A percentile compares a stretch with the other conserved stretches of the same genome.
These are phyloP conservation scores for Hirtodrosophila trivittata DNA, from an alignment of 2,888 invertebrate genomes.

Conservation along the genomic window DNA sequence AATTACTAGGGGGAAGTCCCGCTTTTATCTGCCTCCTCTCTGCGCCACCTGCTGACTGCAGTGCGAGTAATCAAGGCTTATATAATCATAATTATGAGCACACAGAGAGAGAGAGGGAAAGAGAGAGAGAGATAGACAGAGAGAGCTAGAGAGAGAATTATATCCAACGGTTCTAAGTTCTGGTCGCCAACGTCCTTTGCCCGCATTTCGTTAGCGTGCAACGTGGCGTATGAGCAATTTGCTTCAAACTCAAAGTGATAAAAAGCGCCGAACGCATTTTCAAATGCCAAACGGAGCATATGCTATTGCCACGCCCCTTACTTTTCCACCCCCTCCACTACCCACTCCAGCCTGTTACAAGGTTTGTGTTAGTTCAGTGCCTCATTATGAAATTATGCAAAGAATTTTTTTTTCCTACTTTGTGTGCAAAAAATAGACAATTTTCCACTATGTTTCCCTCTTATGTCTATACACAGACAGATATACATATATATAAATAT, in stretches of 20 bases:
- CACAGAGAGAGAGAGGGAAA: too few relatives aligned
- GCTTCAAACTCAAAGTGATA: slow-evolving; percentile 63
- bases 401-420: slow-evolving; percentile 19
- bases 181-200: slow-evolving; percentile 14
- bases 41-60: too few relatives aligned
- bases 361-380: slow-evolving; percentile 61
- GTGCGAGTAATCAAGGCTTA: too few relatives aligned
- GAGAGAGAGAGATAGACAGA: neutral
- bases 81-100: too few relatives aligned
- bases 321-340: neutral
- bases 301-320: slow-evolving; percentile 28
- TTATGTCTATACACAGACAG: too few relatives aligned
- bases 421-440: slow-evolving; percentile 36
- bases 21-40: too few relatives aligned
- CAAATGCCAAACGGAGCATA: slow-evolving; percentile 60
- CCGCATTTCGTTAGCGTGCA: slow-evolving; percentile 44
- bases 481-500: too few relatives aligned
- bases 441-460: slow-evolving; percentile 2
- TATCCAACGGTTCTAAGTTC: neutral
- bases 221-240: slow-evolving; percentile 71
- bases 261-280: slow-evolving; percentile 59
- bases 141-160: neutral
- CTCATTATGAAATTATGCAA: slow-evolving; percentile 71
- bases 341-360: neutral
- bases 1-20: too few relatives aligned